Evolutionary conservation across 2,888 invertebrate species (phyloP).

Genomic region (Caenorhabditis afra): DNA sequence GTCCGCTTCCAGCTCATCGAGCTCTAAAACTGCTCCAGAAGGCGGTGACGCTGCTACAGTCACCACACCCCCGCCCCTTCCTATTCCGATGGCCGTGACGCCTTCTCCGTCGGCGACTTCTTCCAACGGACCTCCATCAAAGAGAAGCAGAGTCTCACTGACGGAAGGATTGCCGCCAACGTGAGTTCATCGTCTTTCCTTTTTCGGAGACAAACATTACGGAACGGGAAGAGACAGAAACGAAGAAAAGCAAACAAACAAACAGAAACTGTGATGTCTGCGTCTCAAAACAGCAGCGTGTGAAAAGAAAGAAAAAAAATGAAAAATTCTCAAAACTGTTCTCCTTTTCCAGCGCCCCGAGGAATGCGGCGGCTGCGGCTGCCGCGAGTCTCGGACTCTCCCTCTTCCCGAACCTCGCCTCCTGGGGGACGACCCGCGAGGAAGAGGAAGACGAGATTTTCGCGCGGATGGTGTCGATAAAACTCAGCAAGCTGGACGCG

Average conservation of each 20-base stretch:
- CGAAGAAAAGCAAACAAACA: slow-evolving; percentile 16
- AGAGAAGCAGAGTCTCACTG: slow-evolving; percentile 32
- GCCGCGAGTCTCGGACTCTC: slow-evolving; percentile 46
- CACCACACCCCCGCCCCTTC: slow-evolving; percentile 45
- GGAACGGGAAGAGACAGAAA: slow-evolving; percentile 8
- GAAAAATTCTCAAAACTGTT: not conserved
- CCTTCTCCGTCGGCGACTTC: slow-evolving; percentile 58
- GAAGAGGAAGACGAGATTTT: slow-evolving; percentile 69
- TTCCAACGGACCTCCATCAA: slow-evolving; percentile 29
- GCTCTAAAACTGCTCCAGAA: slow-evolving; percentile 10
- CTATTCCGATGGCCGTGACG: slow-evolving; percentile 51
- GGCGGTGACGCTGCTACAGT: slow-evolving; percentile 4
- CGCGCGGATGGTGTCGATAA: slow-evolving; percentile 58
- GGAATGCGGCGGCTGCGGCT: slow-evolving; percentile 48
- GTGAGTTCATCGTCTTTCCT: slow-evolving; percentile 38
- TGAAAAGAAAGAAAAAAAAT: not conserved
- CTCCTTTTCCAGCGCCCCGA: slow-evolving; percentile 19
- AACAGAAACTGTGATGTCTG: slow-evolving; percentile 7
- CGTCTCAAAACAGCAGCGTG: not conserved
- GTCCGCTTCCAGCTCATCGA: slow-evolving; percentile 40
- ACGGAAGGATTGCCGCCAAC: slow-evolving; percentile 41
- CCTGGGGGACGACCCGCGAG: slow-evolving; percentile 49
- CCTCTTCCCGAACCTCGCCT: slow-evolving; percentile 26
- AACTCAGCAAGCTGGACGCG: slow-evolving; percentile 54
- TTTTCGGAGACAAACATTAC: not conserved